phyloP scores from a whole-genome alignment of 2,113 vertebrate species.

The Apodemus speciosus region DNA sequence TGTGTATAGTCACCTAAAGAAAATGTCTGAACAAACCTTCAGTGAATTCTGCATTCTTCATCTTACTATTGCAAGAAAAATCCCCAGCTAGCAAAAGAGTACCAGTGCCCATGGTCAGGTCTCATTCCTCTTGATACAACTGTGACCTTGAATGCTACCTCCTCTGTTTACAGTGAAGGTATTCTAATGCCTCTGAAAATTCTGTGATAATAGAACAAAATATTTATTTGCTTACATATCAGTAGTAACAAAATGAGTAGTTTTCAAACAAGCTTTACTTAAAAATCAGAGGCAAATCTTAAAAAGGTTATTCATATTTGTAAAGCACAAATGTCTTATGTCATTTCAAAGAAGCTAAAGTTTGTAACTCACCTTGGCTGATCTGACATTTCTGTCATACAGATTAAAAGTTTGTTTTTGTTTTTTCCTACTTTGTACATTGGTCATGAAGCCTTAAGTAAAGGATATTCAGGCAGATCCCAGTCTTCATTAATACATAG shows the following conservation, averaged over 20 bases:
- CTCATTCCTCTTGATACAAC: neutral
- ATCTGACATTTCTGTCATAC: neutral
- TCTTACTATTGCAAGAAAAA: conserved; percentile 19
- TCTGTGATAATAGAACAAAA: neutral
- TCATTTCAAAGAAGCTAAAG: neutral
- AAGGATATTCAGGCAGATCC: neutral
- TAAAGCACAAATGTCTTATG: neutral
- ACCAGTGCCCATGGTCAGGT: neutral
- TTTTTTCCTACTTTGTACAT: neutral
- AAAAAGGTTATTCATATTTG: neutral
- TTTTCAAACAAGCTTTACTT: conserved; percentile 11
- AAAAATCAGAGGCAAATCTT: neutral
- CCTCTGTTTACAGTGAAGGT: neutral
- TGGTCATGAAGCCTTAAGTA: neutral
- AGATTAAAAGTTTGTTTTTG: neutral
- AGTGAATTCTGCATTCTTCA: neutral
- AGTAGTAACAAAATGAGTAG: neutral
- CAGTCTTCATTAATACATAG: neutral
- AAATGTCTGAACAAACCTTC: neutral
- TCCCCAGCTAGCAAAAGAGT: neutral
- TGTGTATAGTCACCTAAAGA: neutral
- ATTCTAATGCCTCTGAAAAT: neutral
- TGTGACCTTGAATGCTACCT: neutral
- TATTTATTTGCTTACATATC: neutral
- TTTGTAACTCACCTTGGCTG: neutral